Conservation (phyloP, 2,113 vertebrate species). For the Sebastes fasciatus region DNA sequence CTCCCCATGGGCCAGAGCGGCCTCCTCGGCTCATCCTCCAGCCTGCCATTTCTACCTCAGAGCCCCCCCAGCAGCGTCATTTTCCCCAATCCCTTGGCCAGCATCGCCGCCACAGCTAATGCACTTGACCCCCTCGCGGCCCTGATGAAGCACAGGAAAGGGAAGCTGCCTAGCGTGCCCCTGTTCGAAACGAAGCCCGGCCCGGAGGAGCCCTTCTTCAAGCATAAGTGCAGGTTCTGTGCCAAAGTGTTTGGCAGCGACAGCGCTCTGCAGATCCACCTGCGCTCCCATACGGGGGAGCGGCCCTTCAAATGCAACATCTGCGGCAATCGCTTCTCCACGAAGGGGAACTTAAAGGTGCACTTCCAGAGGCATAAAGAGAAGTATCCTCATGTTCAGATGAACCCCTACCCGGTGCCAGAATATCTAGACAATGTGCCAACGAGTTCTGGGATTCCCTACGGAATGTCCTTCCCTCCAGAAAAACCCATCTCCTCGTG, state of each 20-base stretch:
- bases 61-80: constrained; percentile 93
- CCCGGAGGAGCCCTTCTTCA: constrained; percentile 97
- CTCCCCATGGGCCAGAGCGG: constrained; percentile 85
- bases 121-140: constrained; percentile 93
- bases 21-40: constrained; percentile 87
- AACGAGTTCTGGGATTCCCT: constrained; percentile 96
- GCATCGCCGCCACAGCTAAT: constrained; percentile 94
- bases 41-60: constrained; percentile 96
- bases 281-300: constrained; percentile 98
- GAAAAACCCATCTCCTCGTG: constrained; percentile 94
- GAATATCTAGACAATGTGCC: constrained; percentile 98
- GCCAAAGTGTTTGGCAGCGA: constrained; percentile 99
- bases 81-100: constrained; percentile 96
- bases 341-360: constrained; percentile 98
- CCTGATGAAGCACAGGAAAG: constrained; percentile 95
- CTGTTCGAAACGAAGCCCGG: constrained; percentile 93
- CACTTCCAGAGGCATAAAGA: constrained; percentile 99
- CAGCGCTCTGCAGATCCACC: constrained; percentile 97
- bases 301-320: constrained; percentile 99
- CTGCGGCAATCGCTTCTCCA: constrained; percentile 99
- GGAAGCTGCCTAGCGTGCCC: constrained; percentile 91
- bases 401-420: constrained; percentile 98
- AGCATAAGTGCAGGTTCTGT: constrained; percentile 98
- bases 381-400: constrained; percentile 98
- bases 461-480: constrained; percentile 94